Conservation (phyloP, 2,888 invertebrate species). For the Sarcophaga subvicina region DNA sequence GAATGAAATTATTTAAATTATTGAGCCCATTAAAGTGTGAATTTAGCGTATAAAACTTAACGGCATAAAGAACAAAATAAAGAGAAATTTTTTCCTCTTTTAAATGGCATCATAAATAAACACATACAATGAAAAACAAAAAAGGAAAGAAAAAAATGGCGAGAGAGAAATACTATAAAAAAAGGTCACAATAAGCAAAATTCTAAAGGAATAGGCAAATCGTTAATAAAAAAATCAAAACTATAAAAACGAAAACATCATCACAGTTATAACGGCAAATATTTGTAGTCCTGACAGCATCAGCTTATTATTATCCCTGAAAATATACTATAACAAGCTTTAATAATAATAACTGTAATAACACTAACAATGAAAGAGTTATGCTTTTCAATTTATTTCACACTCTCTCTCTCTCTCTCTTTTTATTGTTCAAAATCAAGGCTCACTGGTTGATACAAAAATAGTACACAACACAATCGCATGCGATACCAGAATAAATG, state of each 20-base stretch:
- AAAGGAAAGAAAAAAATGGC: not conserved
- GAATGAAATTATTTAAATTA: constrained; percentile 32
- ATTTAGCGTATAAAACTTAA: constrained; percentile 41
- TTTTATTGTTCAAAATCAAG: not conserved
- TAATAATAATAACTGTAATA: constrained; percentile 52
- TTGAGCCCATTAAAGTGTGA: constrained; percentile 35
- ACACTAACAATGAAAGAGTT: constrained; percentile 57
- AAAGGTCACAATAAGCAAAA: constrained; percentile 33
- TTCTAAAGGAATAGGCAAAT: not conserved
- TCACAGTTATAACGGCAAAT: constrained; percentile 32
- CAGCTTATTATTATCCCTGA: constrained; percentile 38
- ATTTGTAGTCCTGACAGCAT: constrained; percentile 1
- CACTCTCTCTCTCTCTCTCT: not conserved
- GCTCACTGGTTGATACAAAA: not conserved
- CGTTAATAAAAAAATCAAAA: not conserved
- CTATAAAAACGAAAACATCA: constrained; percentile 48
- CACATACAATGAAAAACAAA: constrained; percentile 11
- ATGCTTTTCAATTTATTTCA: constrained; percentile 57
- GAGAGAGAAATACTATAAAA: not conserved
- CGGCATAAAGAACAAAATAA: not conserved
- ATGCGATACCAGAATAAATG: not conserved
- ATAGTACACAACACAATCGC: not conserved
- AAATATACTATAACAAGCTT: constrained; percentile 33
- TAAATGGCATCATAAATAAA: constrained; percentile 60
- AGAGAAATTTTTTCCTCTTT: constrained; percentile 2